phyloP scores from a whole-genome alignment of 2,113 vertebrate species.

The Physeter macrocephalus region DNA sequence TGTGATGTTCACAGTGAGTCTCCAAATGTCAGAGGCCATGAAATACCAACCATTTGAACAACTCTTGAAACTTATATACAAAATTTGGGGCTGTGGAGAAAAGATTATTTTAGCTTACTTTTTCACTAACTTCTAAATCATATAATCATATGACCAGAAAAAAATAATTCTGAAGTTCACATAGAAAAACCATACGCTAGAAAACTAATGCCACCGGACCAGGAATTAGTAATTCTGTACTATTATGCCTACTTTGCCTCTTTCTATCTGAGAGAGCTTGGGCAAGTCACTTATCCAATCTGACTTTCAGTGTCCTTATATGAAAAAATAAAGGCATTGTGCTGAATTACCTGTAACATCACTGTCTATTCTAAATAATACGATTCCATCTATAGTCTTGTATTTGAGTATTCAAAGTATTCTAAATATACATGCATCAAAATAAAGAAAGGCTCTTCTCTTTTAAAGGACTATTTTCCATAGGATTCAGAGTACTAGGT shows the following conservation, averaged over 20 bases:
- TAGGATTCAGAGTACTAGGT: background rate
- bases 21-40: background rate
- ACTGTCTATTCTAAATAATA: background rate
- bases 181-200: background rate
- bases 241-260: background rate
- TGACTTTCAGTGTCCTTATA: background rate
- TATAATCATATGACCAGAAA: background rate
- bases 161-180: background rate
- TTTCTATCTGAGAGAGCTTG: background rate
- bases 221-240: background rate
- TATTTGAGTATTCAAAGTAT: background rate
- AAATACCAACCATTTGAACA: background rate
- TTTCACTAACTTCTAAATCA: background rate
- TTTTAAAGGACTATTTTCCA: background rate
- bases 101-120: background rate
- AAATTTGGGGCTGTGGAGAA: background rate
- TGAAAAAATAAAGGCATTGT: background rate
- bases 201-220: background rate
- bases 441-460: background rate
- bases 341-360: background rate
- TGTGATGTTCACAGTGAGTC: background rate
- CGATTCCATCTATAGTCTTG: background rate
- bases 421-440: background rate
- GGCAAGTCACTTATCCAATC: background rate
- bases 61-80: background rate